Evolutionary conservation across 2,113 vertebrate genomes (phyloP).

Genomic region (Eira barbara): DNA sequence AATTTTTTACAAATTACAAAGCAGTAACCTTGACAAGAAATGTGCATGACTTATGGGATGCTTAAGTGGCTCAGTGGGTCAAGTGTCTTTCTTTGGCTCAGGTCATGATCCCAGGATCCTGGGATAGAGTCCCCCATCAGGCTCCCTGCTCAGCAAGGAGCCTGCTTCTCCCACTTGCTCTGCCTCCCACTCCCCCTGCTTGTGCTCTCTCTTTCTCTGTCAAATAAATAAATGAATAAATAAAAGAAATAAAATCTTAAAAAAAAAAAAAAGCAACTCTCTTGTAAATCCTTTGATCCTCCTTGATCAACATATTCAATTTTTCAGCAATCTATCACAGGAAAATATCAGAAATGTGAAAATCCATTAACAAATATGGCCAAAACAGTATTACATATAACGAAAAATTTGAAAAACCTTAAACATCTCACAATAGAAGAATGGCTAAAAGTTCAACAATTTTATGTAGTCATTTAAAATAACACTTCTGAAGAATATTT

Average conservation of each 20-base stretch:
- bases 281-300: background rate
- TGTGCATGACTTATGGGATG: background rate
- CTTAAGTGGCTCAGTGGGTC: too few relatives aligned
- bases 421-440: background rate
- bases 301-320: background rate
- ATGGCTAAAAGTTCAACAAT: background rate
- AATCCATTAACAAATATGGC: background rate
- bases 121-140: too few relatives aligned
- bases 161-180: too few relatives aligned
- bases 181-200: too few relatives aligned
- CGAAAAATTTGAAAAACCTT: background rate
- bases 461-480: background rate
- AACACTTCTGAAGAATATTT: background rate
- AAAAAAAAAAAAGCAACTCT: background rate
- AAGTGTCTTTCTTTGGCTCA: too few relatives aligned
- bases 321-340: background rate
- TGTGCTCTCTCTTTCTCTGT: too few relatives aligned
- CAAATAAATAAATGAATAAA: background rate
- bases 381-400: background rate
- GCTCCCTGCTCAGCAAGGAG: too few relatives aligned
- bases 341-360: constrained; percentile 23
- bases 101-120: too few relatives aligned
- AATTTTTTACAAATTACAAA: background rate
- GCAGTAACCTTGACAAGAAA: background rate
- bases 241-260: too few relatives aligned